Conservation (phyloP, 1,140 invertebrate genomes). For the Orius laevigatus region DNA sequence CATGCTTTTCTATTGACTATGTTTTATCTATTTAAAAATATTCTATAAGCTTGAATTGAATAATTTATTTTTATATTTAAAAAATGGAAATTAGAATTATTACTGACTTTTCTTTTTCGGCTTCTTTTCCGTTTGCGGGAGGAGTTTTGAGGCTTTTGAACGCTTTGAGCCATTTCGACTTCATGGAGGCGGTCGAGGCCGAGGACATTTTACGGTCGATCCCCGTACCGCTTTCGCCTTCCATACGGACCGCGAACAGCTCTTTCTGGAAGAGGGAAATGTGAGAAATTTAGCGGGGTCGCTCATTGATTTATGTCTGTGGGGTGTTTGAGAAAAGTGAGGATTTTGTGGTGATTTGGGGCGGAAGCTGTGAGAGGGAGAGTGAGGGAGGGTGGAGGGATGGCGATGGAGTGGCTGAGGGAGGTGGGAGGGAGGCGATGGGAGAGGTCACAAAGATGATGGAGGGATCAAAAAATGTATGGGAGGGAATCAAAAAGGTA, state of each 20-base stretch:
- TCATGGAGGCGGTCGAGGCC: constrained; percentile 75
- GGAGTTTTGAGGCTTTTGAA: constrained; percentile 82
- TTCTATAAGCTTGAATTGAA: not conserved
- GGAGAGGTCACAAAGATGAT: too few relatives aligned
- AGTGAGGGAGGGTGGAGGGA: too few relatives aligned
- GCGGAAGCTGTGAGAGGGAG: too few relatives aligned
- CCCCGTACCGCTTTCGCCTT: constrained; percentile 32
- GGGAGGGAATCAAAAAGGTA: too few relatives aligned
- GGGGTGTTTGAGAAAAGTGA: not conserved
- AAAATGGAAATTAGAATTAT: constrained; percentile 8
- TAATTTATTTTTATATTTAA: not conserved
- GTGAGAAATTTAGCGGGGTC: not conserved
- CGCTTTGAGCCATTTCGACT: constrained; percentile 94
- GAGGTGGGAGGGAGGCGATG: too few relatives aligned
- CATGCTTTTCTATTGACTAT: constrained; percentile 1
- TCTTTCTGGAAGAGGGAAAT: constrained; percentile 52
- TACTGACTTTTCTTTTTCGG: constrained; percentile 45
- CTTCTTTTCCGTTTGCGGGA: constrained; percentile 33
- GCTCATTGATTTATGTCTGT: too few relatives aligned
- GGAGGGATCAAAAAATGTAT: too few relatives aligned
- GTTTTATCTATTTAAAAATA: not conserved
- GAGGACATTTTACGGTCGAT: constrained; percentile 72
- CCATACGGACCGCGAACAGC: constrained; percentile 59
- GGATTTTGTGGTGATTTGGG: too few relatives aligned
- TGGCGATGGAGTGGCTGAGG: too few relatives aligned